Evolutionary conservation across 2,888 invertebrate genomes (phyloP), one percentile per base, ranked within the genome.

Genomic region (Candidula unifasciata): DNA sequence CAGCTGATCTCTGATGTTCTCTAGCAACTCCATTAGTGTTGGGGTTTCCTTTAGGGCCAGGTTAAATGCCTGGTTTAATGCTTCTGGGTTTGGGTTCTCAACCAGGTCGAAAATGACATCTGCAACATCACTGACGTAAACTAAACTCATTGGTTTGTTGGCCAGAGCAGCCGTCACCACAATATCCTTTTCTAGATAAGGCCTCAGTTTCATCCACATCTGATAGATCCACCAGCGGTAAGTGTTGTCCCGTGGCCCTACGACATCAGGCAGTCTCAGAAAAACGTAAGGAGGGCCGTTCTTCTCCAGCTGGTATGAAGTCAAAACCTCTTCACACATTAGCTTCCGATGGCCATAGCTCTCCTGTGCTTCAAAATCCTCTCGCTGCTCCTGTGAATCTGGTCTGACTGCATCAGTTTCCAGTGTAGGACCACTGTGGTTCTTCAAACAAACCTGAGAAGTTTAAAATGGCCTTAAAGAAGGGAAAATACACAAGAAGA

Each of bases 221-320:
- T 94, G 94, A 88, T 94, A 94, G 3, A 93, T 90, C 94, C 94
- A 94, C 92, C 93, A 94, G 13, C 94, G 89, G 82, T 93, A 91
- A 0, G 94, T 94, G 35, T 93, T 94, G 88, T 95, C 94, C 44
- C 94, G 89, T 60, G 93, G 92, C 16, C 94, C 94, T 24, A 94
- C 88, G 3, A 94, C 94, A 87, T 94, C 94, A 0, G 94, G 94
- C 30, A 94, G 90, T 57, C 94, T 90, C 6, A 95, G 90, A 52
- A 93, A 90, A 0, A 94, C 88, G 87, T 91, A 94, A 0, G 93
- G 92, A 3, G 93, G 87, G 5, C 91, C 92, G 0, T 87, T 90
- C 8, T 87, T 83, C 21, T 88, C 88, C 37, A 82, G 74, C 52
- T 90, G 87, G 80, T 93, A 92, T 30, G 87, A 82, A 24, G 88